phyloP scores from a whole-genome alignment of 2,888 invertebrate species.

The Prosopocoilus inquinatus region DNA sequence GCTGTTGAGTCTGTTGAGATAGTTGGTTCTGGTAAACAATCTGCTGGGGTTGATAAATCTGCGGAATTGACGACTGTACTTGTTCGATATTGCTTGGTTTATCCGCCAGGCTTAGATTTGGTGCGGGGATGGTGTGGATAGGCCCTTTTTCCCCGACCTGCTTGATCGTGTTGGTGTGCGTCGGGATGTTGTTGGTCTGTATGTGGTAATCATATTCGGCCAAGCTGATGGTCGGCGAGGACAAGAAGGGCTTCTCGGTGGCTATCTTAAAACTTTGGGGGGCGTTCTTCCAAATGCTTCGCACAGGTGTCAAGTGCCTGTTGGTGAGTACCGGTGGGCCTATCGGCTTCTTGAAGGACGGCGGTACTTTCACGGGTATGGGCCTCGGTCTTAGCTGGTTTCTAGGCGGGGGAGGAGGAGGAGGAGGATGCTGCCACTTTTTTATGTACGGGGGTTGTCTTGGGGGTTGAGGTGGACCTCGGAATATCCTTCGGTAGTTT shows the following conservation, averaged over 20 bases:
- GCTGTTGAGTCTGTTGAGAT: constrained; percentile 36
- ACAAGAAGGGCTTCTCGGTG: constrained; percentile 32
- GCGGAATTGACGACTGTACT: constrained; percentile 17
- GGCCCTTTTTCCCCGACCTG: constrained; percentile 62
- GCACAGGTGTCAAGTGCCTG: constrained; percentile 24
- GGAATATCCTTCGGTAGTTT: constrained; percentile 19
- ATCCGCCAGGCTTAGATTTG: constrained; percentile 70
- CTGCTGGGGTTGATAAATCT: constrained; percentile 28
- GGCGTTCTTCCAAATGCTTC: constrained; percentile 35
- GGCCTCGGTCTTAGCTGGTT: constrained; percentile 24
- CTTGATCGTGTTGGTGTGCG: constrained; percentile 42
- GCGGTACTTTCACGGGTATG: constrained; percentile 34
- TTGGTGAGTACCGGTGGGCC: constrained; percentile 21
- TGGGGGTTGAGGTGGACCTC: constrained; percentile 44
- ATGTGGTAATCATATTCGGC: constrained; percentile 45
- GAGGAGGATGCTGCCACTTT: constrained; percentile 28
- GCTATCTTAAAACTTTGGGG: constrained; percentile 23
- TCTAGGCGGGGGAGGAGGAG: constrained; percentile 11
- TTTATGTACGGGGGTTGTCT: constrained; percentile 34
- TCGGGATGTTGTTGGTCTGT: constrained; percentile 45
- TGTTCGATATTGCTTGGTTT: constrained; percentile 57
- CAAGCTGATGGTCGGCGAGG: constrained; percentile 35
- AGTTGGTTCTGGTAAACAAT: constrained; percentile 32
- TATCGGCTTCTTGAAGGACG: constrained; percentile 30
- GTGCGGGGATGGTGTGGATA: constrained; percentile 84